phyloP scores from a whole-genome alignment of 1,140 invertebrate genomes.

The Formica selysi region DNA sequence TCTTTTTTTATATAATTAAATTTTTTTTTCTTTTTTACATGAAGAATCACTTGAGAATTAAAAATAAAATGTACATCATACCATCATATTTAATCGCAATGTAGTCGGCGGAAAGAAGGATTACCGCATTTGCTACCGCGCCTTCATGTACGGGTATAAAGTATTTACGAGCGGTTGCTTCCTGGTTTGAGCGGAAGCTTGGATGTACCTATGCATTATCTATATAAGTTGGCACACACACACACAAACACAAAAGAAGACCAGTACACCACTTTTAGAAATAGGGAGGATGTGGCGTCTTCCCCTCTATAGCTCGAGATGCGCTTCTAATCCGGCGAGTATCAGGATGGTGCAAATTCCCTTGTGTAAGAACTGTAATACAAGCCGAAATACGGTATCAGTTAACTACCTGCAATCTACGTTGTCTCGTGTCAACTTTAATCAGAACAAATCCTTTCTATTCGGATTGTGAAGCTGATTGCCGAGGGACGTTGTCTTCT shows the following conservation, averaged over 20 bases:
- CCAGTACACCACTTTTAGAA: constrained; percentile 10
- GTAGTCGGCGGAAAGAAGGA: not conserved
- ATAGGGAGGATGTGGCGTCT: constrained; percentile 12
- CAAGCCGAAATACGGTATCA: constrained; percentile 56
- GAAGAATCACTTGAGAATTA: not conserved
- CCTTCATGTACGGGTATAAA: constrained; percentile 25
- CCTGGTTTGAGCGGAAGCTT: constrained; percentile 43
- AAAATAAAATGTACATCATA: not conserved
- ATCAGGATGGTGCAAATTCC: constrained; percentile 42
- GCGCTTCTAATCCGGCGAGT: constrained; percentile 43
- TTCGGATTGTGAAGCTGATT: not conserved
- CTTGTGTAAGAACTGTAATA: constrained; percentile 27
- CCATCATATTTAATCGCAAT: constrained; percentile 27
- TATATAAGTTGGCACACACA: not conserved
- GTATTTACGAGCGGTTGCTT: constrained; percentile 48
- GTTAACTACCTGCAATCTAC: constrained; percentile 8
- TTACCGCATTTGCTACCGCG: constrained; percentile 27
- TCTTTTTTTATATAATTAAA: too few relatives aligned
- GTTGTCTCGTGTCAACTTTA: constrained; percentile 62
- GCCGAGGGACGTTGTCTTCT: not conserved
- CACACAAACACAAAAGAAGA: too few relatives aligned
- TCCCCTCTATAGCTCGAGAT: constrained; percentile 18
- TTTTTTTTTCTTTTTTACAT: too few relatives aligned
- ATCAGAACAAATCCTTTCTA: constrained; percentile 55
- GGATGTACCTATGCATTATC: constrained; percentile 38